Base-by-base conservation (phyloP, 2,113 vertebrate species). In the Notarius quadriscutis region DNA sequence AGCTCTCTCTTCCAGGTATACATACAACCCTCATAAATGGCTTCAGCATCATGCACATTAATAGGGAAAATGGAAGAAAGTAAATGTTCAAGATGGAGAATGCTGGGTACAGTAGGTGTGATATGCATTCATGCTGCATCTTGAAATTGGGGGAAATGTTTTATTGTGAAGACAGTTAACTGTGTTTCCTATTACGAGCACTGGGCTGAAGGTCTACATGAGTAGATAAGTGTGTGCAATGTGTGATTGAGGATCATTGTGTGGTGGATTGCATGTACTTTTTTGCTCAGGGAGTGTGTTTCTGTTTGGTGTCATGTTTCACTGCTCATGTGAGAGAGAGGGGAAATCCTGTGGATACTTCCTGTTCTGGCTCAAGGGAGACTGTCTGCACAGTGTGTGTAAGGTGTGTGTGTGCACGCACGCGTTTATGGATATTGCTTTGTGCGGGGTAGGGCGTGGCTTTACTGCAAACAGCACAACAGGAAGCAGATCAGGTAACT, bases 1-100 rank as follows among this genome's bases (percentile, higher is more conserved):
- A 94, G 96, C 83, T 97, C 96, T 85, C 94, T 99, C 88, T 99
- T 99, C 92, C 98, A 99, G 98, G 98, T 99, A 57, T 78, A 81
- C 80, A 78, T 65, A 83, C 81, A 51, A 18, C 15, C 22, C 51
- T 51, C 74, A 78, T 78, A n/a, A 50, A 41, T 18, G 69, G 30
- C 15, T 30, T 72, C 62, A 83, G 41, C 9, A 65, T 62, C 48
- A 62, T 51, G 34, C 57, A 85, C 34, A 77, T 77, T 77, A 17
- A 62, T 75, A 25, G 1, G 1, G 7, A 63, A 50, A 63, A 53
- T 30, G 7, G 25, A 30, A 69, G 17, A 85, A 50, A 72, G 25
- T 57, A 41, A 41, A 48, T 9, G 11, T 58, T 53, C 51, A 51
- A 10, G 15, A 25, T 63, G 14, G 30, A 41, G 7, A 22, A 62